Evolutionary conservation across 2,797 vertebrate species (phyloP), one percentile per base, ranked within the genome.

Genomic region (Enteromius fasciolatus): DNA sequence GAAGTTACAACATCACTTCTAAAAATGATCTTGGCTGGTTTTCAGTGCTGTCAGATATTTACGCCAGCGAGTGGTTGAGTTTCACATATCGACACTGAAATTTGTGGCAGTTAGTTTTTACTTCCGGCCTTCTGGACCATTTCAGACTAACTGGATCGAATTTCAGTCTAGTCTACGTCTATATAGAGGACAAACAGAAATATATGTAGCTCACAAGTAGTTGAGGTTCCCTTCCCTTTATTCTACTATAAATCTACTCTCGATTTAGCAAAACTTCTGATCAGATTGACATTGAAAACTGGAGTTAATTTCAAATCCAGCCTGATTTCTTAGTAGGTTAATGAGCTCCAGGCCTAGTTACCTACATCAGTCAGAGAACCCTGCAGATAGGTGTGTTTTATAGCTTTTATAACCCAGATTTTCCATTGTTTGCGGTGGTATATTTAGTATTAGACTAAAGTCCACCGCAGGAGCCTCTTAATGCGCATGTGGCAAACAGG

Each of bases 261-360:
- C 23, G 72, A 41, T 75, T n/a, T 14, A 20, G 41, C 57, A 1
- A 76, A 0, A 44, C n/a, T 46, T 3, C 9, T 25, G 68, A 48
- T 74, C 44, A 8, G 6, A 81, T 4, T 52, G 39, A 76, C 20
- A 63, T 28, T 31, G 8, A 63, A 73, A 80, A 63, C 33, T 4
- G 8, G 11, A 59, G 57, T 68, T 69, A 17, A 78, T 78, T 66
- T 50, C 18, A 23, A 18, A 41, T 39, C 48, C 77, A 64, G 20
- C 31, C 77, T 52, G n/a, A 59, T 70, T 59, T 83, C 39, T 77
- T 61, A 68, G 48, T 77, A 70, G 52, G 64, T 83, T 83, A 69
- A 83, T 83, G 41, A 61, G 33, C 52, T 76, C 63, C 18, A 59
- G 63, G 46, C 48, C 72, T 75, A 54, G 46, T 57, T 57, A 57